phyloP scores from a whole-genome alignment of 2,888 invertebrate species.

The Bugula neritina region DNA sequence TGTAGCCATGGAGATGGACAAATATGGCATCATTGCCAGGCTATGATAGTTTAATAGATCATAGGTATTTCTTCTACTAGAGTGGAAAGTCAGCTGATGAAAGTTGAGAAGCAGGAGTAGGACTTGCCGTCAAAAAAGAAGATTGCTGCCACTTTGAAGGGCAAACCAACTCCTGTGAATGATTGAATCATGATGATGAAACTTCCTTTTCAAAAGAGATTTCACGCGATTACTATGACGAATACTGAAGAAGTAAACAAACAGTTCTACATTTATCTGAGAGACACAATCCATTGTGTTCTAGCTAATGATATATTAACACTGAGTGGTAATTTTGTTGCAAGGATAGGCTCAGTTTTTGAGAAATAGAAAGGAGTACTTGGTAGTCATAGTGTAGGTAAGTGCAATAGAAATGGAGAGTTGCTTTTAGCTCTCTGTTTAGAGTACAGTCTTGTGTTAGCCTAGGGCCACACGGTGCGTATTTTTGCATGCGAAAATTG shows the following conservation, averaged over 20 bases:
- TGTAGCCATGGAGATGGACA: slow-evolving; percentile 24
- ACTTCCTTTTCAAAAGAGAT: slow-evolving; percentile 7
- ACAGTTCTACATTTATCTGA: slow-evolving; percentile 16
- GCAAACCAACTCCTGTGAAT: slow-evolving; percentile 22
- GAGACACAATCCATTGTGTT: slow-evolving; percentile 10
- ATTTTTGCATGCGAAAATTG: too few relatives aligned
- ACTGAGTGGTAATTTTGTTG: slow-evolving; percentile 28
- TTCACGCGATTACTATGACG: not conserved
- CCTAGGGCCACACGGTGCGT: too few relatives aligned
- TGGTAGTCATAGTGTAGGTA: slow-evolving; percentile 26
- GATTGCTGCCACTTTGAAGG: not conserved
- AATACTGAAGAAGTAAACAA: slow-evolving; percentile 13
- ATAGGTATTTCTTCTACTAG: slow-evolving; percentile 28
- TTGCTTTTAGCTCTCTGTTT: not conserved
- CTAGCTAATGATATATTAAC: slow-evolving; percentile 28
- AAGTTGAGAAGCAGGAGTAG: slow-evolving; percentile 28
- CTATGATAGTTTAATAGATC: slow-evolving; percentile 14
- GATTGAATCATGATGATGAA: slow-evolving; percentile 27
- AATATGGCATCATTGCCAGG: slow-evolving; percentile 19
- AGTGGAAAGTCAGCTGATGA: slow-evolving; percentile 22
- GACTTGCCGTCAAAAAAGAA: slow-evolving; percentile 23
- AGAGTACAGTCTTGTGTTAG: not conserved
- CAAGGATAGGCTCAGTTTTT: slow-evolving; percentile 29
- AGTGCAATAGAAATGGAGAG: slow-evolving; percentile 27
- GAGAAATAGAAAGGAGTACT: too few relatives aligned